A percentile compares a stretch with the other conserved stretches of the same genome.
Evolutionary conservation across 1,140 invertebrate species (phyloP).

Genomic region (Zaprionus vittiger): DNA sequence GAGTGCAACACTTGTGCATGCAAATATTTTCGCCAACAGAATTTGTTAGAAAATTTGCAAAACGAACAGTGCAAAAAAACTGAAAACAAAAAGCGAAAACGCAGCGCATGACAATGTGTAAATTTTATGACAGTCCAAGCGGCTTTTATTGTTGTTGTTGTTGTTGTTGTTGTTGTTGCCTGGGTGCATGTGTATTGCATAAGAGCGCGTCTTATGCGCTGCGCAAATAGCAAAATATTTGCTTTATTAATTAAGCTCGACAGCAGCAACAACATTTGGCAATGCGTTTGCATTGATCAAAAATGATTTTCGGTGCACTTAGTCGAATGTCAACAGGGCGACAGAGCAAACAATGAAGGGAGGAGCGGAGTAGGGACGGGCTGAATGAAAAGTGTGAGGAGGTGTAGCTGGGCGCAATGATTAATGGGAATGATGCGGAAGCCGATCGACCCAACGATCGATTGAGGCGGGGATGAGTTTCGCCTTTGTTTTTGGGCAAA

Average conservation of each 20-base stretch:
- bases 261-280: slow-evolving; percentile 65
- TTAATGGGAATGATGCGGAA: slow-evolving; percentile 46
- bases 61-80: slow-evolving; percentile 42
- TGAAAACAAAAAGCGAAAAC: slow-evolving; percentile 50
- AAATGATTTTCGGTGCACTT: slow-evolving; percentile 32
- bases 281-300: slow-evolving; percentile 52
- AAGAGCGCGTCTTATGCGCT: slow-evolving; percentile 69
- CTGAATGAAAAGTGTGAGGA: not conserved
- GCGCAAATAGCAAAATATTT: slow-evolving; percentile 75
- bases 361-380: not conserved
- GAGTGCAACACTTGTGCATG: slow-evolving; percentile 71
- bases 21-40: slow-evolving; percentile 72
- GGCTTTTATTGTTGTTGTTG: slow-evolving; percentile 38
- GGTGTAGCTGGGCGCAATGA: slow-evolving; percentile 22
- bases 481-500: not conserved
- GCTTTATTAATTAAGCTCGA: slow-evolving; percentile 74
- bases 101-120: slow-evolving; percentile 71
- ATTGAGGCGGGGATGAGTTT: slow-evolving; percentile 7
- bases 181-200: slow-evolving; percentile 66
- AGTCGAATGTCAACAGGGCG: slow-evolving; percentile 45
- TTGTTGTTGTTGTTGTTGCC: slow-evolving; percentile 38
- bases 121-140: slow-evolving; percentile 64
- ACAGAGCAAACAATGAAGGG: slow-evolving; percentile 14
- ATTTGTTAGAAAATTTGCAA: slow-evolving; percentile 75
- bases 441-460: slow-evolving; percentile 10